Conservation (phyloP, 2,888 invertebrate genomes). For the Chrysolina americana region DNA sequence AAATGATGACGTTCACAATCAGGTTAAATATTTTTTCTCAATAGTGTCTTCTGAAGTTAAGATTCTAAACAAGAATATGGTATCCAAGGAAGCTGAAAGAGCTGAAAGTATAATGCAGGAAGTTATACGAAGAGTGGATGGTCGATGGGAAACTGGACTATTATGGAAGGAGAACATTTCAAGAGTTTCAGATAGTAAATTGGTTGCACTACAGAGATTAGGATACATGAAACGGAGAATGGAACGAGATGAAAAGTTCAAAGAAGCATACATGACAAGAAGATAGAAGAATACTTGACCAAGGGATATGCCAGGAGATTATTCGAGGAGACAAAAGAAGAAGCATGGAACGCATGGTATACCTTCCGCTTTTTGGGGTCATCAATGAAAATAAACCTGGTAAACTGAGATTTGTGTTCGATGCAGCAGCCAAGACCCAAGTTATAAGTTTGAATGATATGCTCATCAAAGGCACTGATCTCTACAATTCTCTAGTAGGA, state of each 20-base stretch:
- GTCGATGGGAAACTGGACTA: slow-evolving; percentile 6
- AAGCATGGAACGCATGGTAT: no score
- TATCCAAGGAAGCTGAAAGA: no score
- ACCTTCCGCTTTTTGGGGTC: no score
- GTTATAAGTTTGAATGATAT: background rate
- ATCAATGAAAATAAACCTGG: no score
- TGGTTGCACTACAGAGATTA: background rate
- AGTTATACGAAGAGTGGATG: background rate
- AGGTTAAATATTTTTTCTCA: background rate
- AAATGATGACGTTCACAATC: slow-evolving; percentile 1
- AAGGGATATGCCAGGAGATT: background rate
- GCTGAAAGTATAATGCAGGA: background rate
- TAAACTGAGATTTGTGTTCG: background rate
- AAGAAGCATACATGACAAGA: no score
- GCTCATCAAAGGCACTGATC: background rate
- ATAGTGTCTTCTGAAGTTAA: no score
- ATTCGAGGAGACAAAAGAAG: background rate
- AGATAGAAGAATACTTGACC: background rate
- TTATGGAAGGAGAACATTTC: background rate
- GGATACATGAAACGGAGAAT: no score
- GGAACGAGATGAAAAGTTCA: no score
- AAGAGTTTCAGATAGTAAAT: background rate
- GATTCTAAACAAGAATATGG: no score
- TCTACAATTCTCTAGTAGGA: no score
- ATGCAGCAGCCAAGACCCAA: background rate